phyloP scores from a whole-genome alignment of 2,888 invertebrate species.

The Synergus itoensis region DNA sequence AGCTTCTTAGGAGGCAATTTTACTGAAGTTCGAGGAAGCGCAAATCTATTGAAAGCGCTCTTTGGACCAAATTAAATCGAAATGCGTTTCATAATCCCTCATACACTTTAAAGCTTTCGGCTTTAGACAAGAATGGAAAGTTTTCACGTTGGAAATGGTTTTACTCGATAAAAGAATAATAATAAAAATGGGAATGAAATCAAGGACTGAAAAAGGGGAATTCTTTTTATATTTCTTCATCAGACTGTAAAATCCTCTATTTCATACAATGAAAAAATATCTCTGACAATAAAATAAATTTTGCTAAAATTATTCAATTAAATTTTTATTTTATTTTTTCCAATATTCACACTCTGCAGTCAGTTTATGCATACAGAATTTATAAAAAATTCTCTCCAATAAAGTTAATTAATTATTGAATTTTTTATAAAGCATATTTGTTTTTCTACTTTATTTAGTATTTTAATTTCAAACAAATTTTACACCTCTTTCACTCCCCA shows the following conservation, averaged over 20 bases:
- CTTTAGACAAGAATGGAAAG: constrained; percentile 42
- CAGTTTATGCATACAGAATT: background rate
- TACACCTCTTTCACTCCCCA: background rate
- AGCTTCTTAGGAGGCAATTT: constrained; percentile 2
- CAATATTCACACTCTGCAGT: background rate
- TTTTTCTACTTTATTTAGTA: background rate
- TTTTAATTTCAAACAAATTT: background rate
- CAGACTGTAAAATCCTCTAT: background rate
- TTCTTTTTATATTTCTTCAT: background rate
- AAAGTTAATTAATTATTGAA: no score
- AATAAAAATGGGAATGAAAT: background rate
- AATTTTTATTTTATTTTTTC: background rate
- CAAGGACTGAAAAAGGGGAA: background rate
- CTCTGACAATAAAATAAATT: no score
- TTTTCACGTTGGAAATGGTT: constrained; percentile 49
- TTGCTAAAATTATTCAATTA: no score
- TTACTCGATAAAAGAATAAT: constrained; percentile 25
- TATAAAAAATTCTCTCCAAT: background rate
- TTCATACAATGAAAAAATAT: background rate
- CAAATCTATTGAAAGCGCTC: constrained; percentile 30
- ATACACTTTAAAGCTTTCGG: constrained; percentile 26
- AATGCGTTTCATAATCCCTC: constrained; percentile 27
- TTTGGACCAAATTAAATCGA: constrained; percentile 11
- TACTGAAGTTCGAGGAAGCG: constrained; percentile 15
- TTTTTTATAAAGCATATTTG: no score